phyloP scores from a whole-genome alignment of 92 coral and sea anemone species.

The Paragorgia papillata region DNA sequence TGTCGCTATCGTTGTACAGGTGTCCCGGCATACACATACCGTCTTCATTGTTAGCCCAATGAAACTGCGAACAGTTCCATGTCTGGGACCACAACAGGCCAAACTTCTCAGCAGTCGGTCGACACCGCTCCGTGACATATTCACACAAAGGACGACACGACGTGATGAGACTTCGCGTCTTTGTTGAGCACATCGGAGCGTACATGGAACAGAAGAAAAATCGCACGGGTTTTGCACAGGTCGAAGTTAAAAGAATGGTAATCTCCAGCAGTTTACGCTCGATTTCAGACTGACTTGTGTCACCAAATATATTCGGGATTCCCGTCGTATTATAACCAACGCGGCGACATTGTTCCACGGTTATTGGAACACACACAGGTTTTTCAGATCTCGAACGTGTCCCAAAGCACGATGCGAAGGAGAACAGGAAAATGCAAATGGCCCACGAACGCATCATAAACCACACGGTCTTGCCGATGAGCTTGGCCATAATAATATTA shows the following conservation, averaged over 20 bases:
- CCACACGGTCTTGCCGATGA: not conserved
- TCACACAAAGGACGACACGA: slow-evolving; percentile 98
- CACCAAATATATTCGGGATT: slow-evolving; percentile 85
- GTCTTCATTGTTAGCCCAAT: slow-evolving; percentile 58
- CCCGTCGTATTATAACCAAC: slow-evolving; percentile 87
- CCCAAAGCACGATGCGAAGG: slow-evolving; percentile 45
- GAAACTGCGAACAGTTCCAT: slow-evolving; percentile 86
- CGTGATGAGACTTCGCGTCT: slow-evolving; percentile 68
- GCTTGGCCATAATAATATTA: not conserved
- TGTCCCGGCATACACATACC: slow-evolving; percentile 97
- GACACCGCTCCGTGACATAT: slow-evolving; percentile 74
- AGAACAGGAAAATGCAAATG: slow-evolving; percentile 30
- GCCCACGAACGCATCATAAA: not conserved
- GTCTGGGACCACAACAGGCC: slow-evolving; percentile 83
- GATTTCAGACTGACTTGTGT: slow-evolving; percentile 77
- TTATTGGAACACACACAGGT: slow-evolving; percentile 13
- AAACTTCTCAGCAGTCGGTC: slow-evolving; percentile 77
- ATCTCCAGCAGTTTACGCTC: slow-evolving; percentile 65
- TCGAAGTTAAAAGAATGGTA: slow-evolving; percentile 64
- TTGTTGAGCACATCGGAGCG: slow-evolving; percentile 88
- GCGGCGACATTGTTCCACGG: slow-evolving; percentile 29
- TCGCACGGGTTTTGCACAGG: slow-evolving; percentile 79
- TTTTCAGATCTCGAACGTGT: slow-evolving; percentile 50
- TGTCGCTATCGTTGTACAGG: slow-evolving; percentile 55
- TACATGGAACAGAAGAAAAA: slow-evolving; percentile 94